phyloP scores from a whole-genome alignment of 37 sponge, comb jelly and placozoan genomes.

The Spongia lamella region DNA sequence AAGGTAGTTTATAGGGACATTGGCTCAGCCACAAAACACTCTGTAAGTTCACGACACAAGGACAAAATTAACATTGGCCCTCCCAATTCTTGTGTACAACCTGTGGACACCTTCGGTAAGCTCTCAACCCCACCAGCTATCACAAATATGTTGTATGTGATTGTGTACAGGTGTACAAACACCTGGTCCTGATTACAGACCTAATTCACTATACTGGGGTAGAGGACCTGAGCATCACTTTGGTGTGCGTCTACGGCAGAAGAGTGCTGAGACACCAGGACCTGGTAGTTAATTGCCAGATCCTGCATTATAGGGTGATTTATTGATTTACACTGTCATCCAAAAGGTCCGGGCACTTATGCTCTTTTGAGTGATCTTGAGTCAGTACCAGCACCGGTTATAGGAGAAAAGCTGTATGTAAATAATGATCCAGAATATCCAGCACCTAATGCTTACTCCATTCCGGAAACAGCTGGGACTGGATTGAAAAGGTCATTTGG shows the following conservation, averaged over 20 bases:
- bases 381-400: constrained; percentile 1
- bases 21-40: constrained; percentile 5
- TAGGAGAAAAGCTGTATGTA: constrained; percentile 22
- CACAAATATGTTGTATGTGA: too few species aligned
- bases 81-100: constrained; percentile 47
- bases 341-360: constrained; percentile 45
- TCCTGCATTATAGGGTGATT: background rate
- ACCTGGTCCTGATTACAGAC: constrained; percentile 40
- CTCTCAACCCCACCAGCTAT: too few species aligned
- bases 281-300: constrained; percentile 17
- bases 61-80: constrained; percentile 49
- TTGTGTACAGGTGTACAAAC: constrained; percentile 59
- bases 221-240: constrained; percentile 28
- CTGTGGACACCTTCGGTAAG: constrained; percentile 53
- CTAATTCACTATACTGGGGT: constrained; percentile 29
- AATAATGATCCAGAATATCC: constrained; percentile 15
- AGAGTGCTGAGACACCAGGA: constrained; percentile 25
- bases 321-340: background rate
- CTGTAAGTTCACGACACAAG: constrained; percentile 36
- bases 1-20: constrained; percentile 14
- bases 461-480: constrained; percentile 19
- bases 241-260: constrained; percentile 2
- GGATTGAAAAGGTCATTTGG: constrained; percentile 41
- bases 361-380: background rate
- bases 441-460: constrained; percentile 35